phyloP scores from a whole-genome alignment of 2,888 invertebrate genomes.

The Sinotaia quadrata region DNA sequence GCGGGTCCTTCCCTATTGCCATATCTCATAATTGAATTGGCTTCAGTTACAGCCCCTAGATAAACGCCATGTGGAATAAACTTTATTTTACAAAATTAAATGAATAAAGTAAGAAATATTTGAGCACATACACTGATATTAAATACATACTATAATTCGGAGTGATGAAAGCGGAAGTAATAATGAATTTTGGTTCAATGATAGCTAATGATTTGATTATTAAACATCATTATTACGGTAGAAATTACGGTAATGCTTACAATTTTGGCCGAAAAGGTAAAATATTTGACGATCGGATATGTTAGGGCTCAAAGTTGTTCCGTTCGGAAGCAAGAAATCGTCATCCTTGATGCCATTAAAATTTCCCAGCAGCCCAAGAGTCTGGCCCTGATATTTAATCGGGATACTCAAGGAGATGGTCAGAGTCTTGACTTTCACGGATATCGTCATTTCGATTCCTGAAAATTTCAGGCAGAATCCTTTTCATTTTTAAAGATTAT shows the following conservation, averaged over 20 bases:
- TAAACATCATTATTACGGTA: too few species aligned
- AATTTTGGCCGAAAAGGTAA: not conserved
- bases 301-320: slow-evolving; percentile 19
- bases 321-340: slow-evolving; percentile 32
- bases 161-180: too few species aligned
- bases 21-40: not conserved
- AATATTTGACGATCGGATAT: slow-evolving; percentile 10
- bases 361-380: slow-evolving; percentile 35
- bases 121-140: too few species aligned
- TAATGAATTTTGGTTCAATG: too few species aligned
- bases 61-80: too few species aligned
- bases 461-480: not conserved
- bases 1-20: not conserved
- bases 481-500: too few species aligned
- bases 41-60: not conserved
- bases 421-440: slow-evolving; percentile 2
- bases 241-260: too few species aligned
- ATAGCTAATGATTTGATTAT: too few species aligned
- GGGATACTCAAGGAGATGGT: slow-evolving; percentile 17
- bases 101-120: too few species aligned
- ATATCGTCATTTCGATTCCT: slow-evolving; percentile 25
- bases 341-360: slow-evolving; percentile 26
- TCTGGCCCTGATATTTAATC: not conserved
- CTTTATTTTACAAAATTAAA: too few species aligned
- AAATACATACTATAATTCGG: too few species aligned